A percentile compares a stretch with the other conserved stretches of the same genome.
Conservation (phyloP, 2,888 invertebrate species). For the Ophion obscuratus region DNA sequence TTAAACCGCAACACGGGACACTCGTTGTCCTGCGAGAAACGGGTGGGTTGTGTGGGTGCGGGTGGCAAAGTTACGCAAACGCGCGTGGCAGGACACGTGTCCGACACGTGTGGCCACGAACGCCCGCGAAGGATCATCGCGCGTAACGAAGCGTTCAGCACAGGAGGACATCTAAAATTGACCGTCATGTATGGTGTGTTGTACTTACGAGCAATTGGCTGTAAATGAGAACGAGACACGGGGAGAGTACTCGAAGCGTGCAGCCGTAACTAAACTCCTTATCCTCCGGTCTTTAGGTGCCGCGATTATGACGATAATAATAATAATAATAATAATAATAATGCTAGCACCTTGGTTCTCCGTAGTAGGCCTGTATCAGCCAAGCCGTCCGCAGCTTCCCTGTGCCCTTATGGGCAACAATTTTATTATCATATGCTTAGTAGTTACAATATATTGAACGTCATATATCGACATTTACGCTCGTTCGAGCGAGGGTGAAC, state of each 20-base stretch:
- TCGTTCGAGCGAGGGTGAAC: no score
- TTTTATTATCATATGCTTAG: no score
- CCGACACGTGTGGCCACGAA: conserved; percentile 80
- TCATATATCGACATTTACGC: no score
- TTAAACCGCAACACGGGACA: conserved; percentile 52
- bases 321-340: conserved; percentile 3
- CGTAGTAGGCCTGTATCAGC: not conserved
- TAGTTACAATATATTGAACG: no score
- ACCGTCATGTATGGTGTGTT: conserved; percentile 17
- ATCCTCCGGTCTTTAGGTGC: not conserved
- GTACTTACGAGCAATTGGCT: conserved; percentile 68
- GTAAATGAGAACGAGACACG: conserved; percentile 60
- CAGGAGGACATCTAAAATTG: conserved; percentile 54
- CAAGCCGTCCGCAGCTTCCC: not conserved
- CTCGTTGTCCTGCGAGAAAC: not conserved
- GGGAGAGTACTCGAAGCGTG: conserved; percentile 57
- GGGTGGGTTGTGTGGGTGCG: not conserved
- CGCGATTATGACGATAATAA: not conserved
- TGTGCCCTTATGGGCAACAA: no score
- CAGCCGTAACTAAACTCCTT: conserved; percentile 50
- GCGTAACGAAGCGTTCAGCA: conserved; percentile 30
- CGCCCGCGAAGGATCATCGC: conserved; percentile 52
- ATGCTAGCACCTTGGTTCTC: conserved; percentile 14
- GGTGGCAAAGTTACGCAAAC: conserved; percentile 63
- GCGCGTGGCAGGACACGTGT: conserved; percentile 62